Base-by-base conservation (phyloP, 1,140 invertebrate genomes). In the Chymomyza costata region DNA sequence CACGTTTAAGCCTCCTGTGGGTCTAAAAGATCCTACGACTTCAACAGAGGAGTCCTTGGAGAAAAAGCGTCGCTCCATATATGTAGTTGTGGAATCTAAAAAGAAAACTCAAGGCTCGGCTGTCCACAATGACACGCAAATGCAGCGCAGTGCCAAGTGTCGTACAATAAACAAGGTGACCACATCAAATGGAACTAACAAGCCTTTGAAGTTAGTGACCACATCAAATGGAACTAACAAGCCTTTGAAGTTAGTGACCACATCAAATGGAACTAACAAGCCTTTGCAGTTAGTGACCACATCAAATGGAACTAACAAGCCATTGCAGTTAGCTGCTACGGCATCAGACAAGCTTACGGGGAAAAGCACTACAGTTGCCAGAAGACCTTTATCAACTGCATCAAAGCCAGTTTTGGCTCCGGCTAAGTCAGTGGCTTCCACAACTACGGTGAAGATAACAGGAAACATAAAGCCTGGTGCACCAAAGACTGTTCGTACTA, bases 11-110 rank as follows among this genome's bases (percentile, higher is more conserved):
- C 15, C 13, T 1, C 47, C 58, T 1, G 16, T 31, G 1, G 45
- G 30, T 3, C n/a, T 34, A 0, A 21, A 35, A 14, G 2, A 16
- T 1, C 15, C 14, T 7, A 1, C 14, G 8, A 6, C 31, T n/a
- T n/a, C n/a, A n/a, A n/a, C n/a, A n/a, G n/a, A 7, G 19, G 35
- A 18, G 17, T 15, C 0, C 62, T 62, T 6, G 25, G 32, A 2
- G 13, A 31, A 8, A 1, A 63, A 59, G 10, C 40, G 65, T 1
- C 34, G n/a, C 0, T 68, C 65, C 0, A 15, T 68, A 0, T 68
- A 68, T 7, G 31, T 63, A 2, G 14, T 68, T 7, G 43, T 47
- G 8, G 47, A 68, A 21, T 17, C 37, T 0, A 61, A 34, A 40
- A 37, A 47, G 13, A 39, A 35, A 39, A 11, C 7, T 5, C n/a